These are phyloP conservation scores for Lasioglossum villosulum DNA, from an alignment of 2,888 invertebrate genomes.

Conservation along the genomic window DNA sequence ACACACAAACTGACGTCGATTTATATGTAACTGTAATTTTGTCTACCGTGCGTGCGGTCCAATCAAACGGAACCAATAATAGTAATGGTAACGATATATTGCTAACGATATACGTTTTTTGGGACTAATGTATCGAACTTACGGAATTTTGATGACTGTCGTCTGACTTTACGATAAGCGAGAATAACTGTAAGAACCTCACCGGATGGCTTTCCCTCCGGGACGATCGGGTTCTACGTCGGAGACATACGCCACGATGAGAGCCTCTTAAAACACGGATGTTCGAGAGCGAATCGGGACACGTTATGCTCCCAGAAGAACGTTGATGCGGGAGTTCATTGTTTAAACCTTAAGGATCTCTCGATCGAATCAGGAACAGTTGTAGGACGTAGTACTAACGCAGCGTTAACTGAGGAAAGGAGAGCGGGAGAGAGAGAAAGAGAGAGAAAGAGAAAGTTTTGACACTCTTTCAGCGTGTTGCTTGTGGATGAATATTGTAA, in stretches of 20 bases:
- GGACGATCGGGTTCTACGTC: slow-evolving; percentile 23
- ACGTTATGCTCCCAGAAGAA: background rate
- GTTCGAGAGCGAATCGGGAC: slow-evolving; percentile 15
- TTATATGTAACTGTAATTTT: slow-evolving; percentile 46
- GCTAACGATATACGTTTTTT: slow-evolving; percentile 61
- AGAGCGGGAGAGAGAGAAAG: background rate
- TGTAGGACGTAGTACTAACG: background rate
- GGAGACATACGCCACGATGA: slow-evolving; percentile 14
- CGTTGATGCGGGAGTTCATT: background rate
- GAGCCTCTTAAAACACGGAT: background rate
- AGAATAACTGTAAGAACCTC: slow-evolving; percentile 33
- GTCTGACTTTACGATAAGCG: slow-evolving; percentile 46
- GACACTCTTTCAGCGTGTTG: background rate
- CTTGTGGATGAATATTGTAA: background rate
- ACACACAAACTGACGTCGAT: slow-evolving; percentile 40
- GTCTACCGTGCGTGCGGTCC: slow-evolving; percentile 58
- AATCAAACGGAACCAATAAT: slow-evolving; percentile 74
- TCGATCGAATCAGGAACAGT: background rate
- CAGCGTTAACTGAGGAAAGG: background rate
- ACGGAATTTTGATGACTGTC: slow-evolving; percentile 41
- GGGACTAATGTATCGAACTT: slow-evolving; percentile 66
- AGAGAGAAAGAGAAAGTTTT: background rate
- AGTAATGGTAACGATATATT: slow-evolving; percentile 51
- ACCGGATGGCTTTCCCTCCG: slow-evolving; percentile 27
- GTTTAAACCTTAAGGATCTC: background rate